A percentile compares a stretch with the other conserved stretches of the same genome.
phyloP scores from a whole-genome alignment of 2,888 invertebrate species.

The Mallateleia sp. region DNA sequence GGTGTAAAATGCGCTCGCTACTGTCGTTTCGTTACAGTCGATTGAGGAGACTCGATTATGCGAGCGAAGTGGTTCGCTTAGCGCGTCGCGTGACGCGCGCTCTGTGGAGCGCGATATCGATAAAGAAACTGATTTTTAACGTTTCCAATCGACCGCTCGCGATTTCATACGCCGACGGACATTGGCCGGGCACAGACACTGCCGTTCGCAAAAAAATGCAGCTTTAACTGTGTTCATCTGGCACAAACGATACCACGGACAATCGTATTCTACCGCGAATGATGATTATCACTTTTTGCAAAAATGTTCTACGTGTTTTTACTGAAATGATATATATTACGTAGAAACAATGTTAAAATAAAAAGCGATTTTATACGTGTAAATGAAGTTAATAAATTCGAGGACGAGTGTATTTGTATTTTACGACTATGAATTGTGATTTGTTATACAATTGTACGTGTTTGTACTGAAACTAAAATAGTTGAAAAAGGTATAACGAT shows the following conservation, averaged over 20 bases:
- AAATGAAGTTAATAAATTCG: no score
- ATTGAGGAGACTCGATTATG: constrained; percentile 77
- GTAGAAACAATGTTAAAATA: not conserved
- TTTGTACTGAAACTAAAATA: no score
- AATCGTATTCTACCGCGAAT: constrained; percentile 43
- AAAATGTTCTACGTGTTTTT: constrained; percentile 13
- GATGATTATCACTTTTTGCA: constrained; percentile 21
- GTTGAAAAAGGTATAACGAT: no score
- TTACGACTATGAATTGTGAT: no score
- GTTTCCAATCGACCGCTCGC: constrained; percentile 86
- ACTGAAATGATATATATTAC: not conserved
- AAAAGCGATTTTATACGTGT: no score
- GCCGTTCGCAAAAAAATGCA: constrained; percentile 19
- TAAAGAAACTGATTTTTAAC: constrained; percentile 87
- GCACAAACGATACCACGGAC: constrained; percentile 27
- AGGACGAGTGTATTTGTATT: no score
- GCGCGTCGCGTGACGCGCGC: constrained; percentile 66
- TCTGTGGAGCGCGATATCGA: constrained; percentile 71
- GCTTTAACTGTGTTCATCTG: constrained; percentile 24
- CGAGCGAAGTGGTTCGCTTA: constrained; percentile 75
- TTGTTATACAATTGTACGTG: no score
- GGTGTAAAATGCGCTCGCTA: constrained; percentile 66
- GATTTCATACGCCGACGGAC: constrained; percentile 82
- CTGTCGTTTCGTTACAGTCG: constrained; percentile 76
- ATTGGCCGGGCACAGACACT: constrained; percentile 57